A percentile compares a stretch with the other conserved stretches of the same genome.
Conservation (phyloP, 2,113 vertebrate species). For the Python bivittatus region DNA sequence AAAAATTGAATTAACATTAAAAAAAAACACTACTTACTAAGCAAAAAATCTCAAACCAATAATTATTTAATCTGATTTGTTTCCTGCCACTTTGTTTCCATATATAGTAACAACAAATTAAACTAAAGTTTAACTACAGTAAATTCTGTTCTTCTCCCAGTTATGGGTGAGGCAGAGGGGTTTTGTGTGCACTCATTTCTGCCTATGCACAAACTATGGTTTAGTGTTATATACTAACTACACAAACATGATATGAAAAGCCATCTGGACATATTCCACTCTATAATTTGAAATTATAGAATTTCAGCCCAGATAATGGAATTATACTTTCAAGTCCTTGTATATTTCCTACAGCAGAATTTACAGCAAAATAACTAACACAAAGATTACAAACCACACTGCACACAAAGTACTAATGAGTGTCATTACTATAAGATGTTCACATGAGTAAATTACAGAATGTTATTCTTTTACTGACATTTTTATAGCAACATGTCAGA, state of each 20-base stretch:
- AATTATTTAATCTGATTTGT: not conserved
- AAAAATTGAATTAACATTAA: not conserved
- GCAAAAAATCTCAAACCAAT: not conserved
- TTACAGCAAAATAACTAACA: not conserved
- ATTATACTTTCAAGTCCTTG: not conserved
- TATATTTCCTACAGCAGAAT: not conserved
- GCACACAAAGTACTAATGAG: not conserved
- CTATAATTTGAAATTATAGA: not conserved
- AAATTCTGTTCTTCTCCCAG: not conserved
- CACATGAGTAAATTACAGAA: not conserved
- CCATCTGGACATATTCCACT: not conserved
- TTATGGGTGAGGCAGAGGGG: not conserved
- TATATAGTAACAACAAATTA: no score
- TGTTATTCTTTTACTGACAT: not conserved
- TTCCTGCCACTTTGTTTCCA: not conserved
- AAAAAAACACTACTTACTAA: not conserved
- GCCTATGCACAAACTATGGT: not conserved
- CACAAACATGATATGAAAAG: not conserved
- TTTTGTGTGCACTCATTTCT: not conserved
- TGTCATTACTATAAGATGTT: not conserved
- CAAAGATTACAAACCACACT: not conserved
- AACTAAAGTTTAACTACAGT: not conserved
- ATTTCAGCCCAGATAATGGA: not conserved
- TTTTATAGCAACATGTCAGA: not conserved
- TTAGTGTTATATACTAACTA: not conserved